Evolutionary conservation across 1,140 invertebrate species (phyloP), one percentile per base, ranked within the genome.

Genomic region (Varroa destructor): DNA sequence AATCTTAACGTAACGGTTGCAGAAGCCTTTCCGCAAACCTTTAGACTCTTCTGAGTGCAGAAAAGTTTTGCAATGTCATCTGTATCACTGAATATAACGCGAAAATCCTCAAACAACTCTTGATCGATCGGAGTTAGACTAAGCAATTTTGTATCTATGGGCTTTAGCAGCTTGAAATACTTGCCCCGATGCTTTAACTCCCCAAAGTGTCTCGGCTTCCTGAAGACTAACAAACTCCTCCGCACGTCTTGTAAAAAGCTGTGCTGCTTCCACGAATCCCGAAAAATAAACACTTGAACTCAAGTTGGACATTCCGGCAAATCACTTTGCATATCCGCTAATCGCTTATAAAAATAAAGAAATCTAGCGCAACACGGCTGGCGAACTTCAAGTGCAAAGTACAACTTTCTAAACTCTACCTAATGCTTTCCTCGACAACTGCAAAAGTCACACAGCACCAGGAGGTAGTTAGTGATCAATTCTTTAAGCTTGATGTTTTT

Each of bases 1-100:
- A 97, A 79, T 97, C 92, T 77, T 95, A 90, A 92, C 88, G 76
- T 93, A 94, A 74, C 86, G 84, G 78, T 94, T 89, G 77, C 91
- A 93, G 78, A 93, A 97, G 56, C 84, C 81, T 77, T 93, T 83
- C 95, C 95, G 97, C 80, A 87, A 89, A 71, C 6, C 58, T 73
- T 75, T 75, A 3, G 72, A 72, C 72, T 85, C 84, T 4, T 81
- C 78, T 72, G 87, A 89, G 81, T 97, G 97, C 6, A 99, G 81
- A 74, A 86, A 84, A 97, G 82, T 51, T 83, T 78, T 46, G 86
- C 84, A 2, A 97, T 81, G 77, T 89, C 84, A 3, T 97, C 46
- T 51, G 3, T 51, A 8, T 2, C 54, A 37, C 51, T n/a, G 57
- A 67, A 67, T 1, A 37, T 67, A 43, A 5, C 40, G 37, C 36